Evolutionary conservation across 2,113 vertebrate species (phyloP), one percentile per base, ranked within the genome.

Genomic region (Dissostichus mawsoni): DNA sequence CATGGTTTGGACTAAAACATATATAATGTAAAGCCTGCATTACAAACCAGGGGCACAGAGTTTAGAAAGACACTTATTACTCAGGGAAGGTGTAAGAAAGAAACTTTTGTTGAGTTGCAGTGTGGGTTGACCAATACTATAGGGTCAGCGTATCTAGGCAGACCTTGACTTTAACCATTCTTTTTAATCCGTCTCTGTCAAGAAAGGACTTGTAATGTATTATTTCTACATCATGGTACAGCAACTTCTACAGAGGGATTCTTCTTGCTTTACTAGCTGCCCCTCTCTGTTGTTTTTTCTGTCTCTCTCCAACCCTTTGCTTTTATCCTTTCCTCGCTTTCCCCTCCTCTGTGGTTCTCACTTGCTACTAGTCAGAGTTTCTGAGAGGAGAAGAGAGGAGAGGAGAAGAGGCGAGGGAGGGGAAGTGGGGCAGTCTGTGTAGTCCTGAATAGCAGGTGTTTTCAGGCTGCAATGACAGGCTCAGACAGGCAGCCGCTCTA

Each of bases 401-500:
- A 51, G 8, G 29, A 66, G 64, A 58, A 9, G 44, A 61, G 68
- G 20, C 10, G 56, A 76, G 83, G 75, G 86, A 76, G 85, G 84
- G 76, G 84, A 84, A 83, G 78, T 36, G 44, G 89, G 85, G 88
- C 86, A 87, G 87, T 80, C 78, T 84, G 80, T 80, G 87, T 70
- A 90, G 93, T 92, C 90, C 84, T 87, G 92, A 94, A 94, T 94
- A 93, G 89, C 91, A 91, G 90, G 91, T 94, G 92, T 90, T 93
- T 90, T 91, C 93, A 90, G 91, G 92, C 92, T 93, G 94, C 88
- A 90, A 89, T 88, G 91, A 93, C 94, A 92, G 87, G 94, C 91
- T 91, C 92, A 92, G 92, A 94, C 94, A 94, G 88, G 93, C 93
- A 92, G 93, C 90, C 90, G 70, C 91, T 92, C 88, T 94, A 94